These are phyloP conservation scores for Zoanthus solanderi DNA, from an alignment of 92 coral and sea anemone genomes.

Conservation along the genomic window DNA sequence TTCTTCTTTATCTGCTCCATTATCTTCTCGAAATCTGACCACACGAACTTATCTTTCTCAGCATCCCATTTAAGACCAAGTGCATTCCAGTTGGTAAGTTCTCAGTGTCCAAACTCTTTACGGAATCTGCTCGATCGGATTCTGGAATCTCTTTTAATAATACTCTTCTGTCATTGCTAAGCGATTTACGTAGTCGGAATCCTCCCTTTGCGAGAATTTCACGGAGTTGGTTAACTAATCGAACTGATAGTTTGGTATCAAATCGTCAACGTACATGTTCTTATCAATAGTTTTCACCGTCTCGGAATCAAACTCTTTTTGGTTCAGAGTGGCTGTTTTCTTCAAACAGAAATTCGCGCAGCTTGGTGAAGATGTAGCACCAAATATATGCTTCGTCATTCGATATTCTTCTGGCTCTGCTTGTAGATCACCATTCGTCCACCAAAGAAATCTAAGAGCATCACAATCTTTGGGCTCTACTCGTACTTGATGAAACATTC, in stretches of 20 bases:
- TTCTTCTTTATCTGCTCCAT: neutral
- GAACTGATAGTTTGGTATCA: conserved; percentile 42
- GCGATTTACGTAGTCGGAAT: conserved; percentile 64
- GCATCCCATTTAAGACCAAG: conserved; percentile 18
- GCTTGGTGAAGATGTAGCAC: conserved; percentile 47
- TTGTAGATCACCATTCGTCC: conserved; percentile 54
- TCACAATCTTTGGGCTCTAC: conserved; percentile 63
- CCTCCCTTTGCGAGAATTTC: conserved; percentile 59
- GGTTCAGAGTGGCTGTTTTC: conserved; percentile 54
- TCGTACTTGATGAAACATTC: conserved; percentile 61
- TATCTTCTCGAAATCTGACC: conserved; percentile 10
- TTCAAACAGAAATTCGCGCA: conserved; percentile 56
- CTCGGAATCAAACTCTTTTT: conserved; percentile 32
- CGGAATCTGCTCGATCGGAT: conserved; percentile 62
- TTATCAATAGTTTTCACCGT: conserved; percentile 45
- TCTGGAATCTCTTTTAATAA: conserved; percentile 57
- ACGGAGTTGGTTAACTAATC: conserved; percentile 43
- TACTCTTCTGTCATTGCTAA: conserved; percentile 50
- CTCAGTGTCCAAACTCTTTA: conserved; percentile 45
- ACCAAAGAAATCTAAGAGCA: conserved; percentile 60
- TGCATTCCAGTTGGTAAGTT: conserved; percentile 51
- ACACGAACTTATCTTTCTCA: conserved; percentile 11
- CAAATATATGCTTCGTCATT: conserved; percentile 61
- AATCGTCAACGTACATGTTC: conserved; percentile 68
- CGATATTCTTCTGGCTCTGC: conserved; percentile 59